Conservation (phyloP, 2,888 invertebrate species). For the Cepaea hortensis region DNA sequence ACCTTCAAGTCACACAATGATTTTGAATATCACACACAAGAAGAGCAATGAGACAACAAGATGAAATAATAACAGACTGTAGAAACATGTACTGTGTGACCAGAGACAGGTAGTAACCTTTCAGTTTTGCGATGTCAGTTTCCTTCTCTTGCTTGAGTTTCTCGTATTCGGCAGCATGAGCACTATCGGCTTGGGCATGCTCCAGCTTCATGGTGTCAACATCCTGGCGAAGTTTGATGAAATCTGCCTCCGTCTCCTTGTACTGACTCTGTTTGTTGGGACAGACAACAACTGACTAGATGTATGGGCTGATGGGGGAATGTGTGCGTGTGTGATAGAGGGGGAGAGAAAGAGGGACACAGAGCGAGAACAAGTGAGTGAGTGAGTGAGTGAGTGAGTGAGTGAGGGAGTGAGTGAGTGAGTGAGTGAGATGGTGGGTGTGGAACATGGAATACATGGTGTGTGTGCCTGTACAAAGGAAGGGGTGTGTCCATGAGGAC, state of each 20-base stretch:
- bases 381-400: neutral
- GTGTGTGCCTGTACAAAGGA: too few relatives aligned
- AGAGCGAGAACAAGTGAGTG: neutral
- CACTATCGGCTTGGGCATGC: slow-evolving; percentile 41
- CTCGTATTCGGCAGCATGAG: slow-evolving; percentile 49
- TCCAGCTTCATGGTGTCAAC: slow-evolving; percentile 43
- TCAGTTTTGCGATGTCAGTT: slow-evolving; percentile 38
- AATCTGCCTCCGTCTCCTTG: slow-evolving; percentile 49
- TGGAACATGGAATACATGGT: too few relatives aligned
- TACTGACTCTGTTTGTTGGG: slow-evolving; percentile 49
- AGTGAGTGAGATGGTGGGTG: neutral
- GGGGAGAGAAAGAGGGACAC: neutral
- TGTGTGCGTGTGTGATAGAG: neutral
- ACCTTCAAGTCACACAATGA: too few relatives aligned
- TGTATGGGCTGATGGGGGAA: neutral
- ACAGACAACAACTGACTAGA: neutral
- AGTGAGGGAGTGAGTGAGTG: neutral
- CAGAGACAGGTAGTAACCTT: slow-evolving; percentile 28
- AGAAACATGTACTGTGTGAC: too few relatives aligned
- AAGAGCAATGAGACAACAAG: too few relatives aligned
- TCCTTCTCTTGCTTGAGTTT: slow-evolving; percentile 48
- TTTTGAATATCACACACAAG: too few relatives aligned
- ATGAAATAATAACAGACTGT: too few relatives aligned
- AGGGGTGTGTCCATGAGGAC: too few relatives aligned
- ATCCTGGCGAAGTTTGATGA: slow-evolving; percentile 49